A percentile compares a stretch with the other conserved stretches of the same genome.
phyloP scores from a whole-genome alignment of 92 coral and sea anemone species.

The Actinostola sp. region DNA sequence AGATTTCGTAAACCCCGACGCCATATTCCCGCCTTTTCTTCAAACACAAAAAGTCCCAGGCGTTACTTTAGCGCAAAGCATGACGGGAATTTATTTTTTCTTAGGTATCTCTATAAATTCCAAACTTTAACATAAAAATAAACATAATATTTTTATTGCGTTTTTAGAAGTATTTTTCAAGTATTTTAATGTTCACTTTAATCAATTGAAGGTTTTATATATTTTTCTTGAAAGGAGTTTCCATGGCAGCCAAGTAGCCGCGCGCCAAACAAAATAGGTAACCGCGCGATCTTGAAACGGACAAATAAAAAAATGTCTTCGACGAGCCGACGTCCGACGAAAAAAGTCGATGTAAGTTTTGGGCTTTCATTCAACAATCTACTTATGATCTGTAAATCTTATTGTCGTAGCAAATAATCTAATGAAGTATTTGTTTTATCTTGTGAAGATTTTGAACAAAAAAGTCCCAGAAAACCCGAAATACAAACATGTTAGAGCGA shows the following conservation, averaged over 20 bases:
- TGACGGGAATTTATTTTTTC: constrained; percentile 3
- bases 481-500: constrained; percentile 86
- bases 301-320: constrained; percentile 86
- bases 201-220: background rate
- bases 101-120: background rate
- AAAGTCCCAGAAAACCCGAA: constrained; percentile 94
- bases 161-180: background rate
- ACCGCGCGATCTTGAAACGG: constrained; percentile 69
- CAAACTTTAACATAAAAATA: background rate
- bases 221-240: background rate
- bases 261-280: constrained; percentile 74
- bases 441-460: constrained; percentile 83
- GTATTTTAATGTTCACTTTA: background rate
- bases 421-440: constrained; percentile 12
- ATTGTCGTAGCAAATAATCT: background rate
- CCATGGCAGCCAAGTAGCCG: constrained; percentile 54
- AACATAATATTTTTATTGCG: too few species aligned
- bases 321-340: constrained; percentile 87
- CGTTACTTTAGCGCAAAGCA: constrained; percentile 18
- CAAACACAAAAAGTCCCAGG: constrained; percentile 20
- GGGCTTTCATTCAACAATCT: background rate
- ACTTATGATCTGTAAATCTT: background rate
- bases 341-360: constrained; percentile 86
- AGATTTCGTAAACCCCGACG: constrained; percentile 12
- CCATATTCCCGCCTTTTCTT: constrained; percentile 7